Base-by-base conservation (phyloP, 2,888 invertebrate genomes). In the Lacanobia wlatinum region DNA sequence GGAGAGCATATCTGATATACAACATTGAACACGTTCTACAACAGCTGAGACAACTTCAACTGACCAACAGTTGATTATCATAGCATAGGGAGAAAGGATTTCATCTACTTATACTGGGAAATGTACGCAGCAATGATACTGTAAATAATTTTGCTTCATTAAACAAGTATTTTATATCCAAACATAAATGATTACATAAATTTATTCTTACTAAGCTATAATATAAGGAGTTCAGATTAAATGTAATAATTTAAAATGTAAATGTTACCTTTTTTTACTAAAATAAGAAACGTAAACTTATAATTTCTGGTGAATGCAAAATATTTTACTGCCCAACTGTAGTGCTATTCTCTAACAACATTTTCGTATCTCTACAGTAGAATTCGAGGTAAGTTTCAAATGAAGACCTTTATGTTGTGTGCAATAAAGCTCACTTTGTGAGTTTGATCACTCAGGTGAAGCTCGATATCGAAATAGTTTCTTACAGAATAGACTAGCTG, bases 1-100 rank as follows among this genome's bases (percentile, higher is more conserved):
- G 90, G 92, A 92, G 90, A 91, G 79, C 93, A 90, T 91, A 91
- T 92, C 84, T 89, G 90, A 86, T 78, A 83, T 55, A 78, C 68
- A 66, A 78, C 63, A 82, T 64, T 34, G 18, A 66, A 77, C 56
- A 79, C 23, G 18, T 52, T 70, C 62, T 78, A 78, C 55, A 16
- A 46, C 70, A 80, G 53, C 21, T 21, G 64, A 61, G 50, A 52
- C n/a, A n/a, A 61, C 23, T 64, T 50, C 34, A 40, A 75, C 40
- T 48, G 48, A 63, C 43, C 60, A n/a, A 46, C 23, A 65, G 21
- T 23, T 56, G n/a, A 28, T 61, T n/a, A 56, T 23, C 16, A 34
- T 14, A 9, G n/a, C 50, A 60, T 23, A 60, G n/a, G 21, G 46
- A 77, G 18, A n/a, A 55, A 53, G 50, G n/a, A 38, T 64, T 64